These are phyloP conservation scores for Columba janthina DNA, from an alignment of 2,113 vertebrate genomes.

Conservation along the genomic window DNA sequence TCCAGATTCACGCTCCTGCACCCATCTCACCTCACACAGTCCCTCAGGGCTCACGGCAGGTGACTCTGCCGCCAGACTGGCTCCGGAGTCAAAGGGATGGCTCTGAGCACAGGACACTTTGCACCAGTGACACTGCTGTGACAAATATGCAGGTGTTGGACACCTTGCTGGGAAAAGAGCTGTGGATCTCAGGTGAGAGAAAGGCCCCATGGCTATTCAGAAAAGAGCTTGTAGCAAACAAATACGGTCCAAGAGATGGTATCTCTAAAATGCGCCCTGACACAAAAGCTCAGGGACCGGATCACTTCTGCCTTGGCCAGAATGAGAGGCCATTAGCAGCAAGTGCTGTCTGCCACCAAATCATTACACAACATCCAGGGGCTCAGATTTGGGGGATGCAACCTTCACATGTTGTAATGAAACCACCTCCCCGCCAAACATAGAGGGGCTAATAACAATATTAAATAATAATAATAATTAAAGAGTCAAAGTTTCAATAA, in stretches of 20 bases:
- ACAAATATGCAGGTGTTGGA: accelerated
- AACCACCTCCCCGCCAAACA: neutral
- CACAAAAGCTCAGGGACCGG: neutral
- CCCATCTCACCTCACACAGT: neutral
- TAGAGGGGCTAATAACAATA: too few species aligned
- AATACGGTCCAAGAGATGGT: neutral
- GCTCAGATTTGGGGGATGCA: neutral
- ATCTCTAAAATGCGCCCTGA: neutral
- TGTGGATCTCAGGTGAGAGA: neutral
- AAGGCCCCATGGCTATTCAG: neutral
- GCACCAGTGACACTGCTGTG: neutral
- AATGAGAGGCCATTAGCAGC: accelerated
- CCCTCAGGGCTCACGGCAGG: neutral
- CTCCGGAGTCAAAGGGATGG: neutral
- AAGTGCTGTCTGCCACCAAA: neutral
- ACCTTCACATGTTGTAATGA: accelerated
- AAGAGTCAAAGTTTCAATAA: neutral
- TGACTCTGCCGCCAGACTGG: neutral
- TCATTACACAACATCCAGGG: too few species aligned
- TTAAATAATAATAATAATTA: too few species aligned
- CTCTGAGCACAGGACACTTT: neutral
- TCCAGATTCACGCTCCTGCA: neutral
- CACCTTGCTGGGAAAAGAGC: neutral
- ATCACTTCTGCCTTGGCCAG: neutral
- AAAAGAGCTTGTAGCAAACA: neutral